Percentiles rank a stretch among this genome's conserved stretches.
Evolutionary conservation across 2,888 invertebrate genomes (phyloP).

Genomic region (Andrena flavipes): DNA sequence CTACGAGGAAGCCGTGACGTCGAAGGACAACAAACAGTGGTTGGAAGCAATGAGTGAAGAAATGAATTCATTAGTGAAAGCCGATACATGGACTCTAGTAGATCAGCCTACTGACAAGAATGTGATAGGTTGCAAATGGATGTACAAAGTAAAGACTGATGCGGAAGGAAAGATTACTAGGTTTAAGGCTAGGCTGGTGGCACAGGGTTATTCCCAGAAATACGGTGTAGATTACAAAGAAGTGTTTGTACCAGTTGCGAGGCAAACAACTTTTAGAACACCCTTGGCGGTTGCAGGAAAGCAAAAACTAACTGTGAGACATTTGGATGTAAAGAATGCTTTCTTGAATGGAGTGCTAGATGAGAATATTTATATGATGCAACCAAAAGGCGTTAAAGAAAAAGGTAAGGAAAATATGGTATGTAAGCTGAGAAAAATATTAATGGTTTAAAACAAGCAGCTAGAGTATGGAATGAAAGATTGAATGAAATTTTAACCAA

Average conservation of each 20-base stretch:
- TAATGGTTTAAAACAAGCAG: background rate
- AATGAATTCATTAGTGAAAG: background rate
- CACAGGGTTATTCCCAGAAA: background rate
- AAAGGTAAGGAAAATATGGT: background rate
- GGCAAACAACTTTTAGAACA: conserved; percentile 6
- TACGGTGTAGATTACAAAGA: background rate
- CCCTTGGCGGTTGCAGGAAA: conserved; percentile 1
- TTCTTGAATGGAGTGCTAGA: conserved; percentile 22
- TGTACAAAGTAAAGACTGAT: background rate
- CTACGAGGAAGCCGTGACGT: background rate
- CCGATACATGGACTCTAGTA: conserved; percentile 4
- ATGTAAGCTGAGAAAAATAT: background rate
- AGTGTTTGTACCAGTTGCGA: background rate
- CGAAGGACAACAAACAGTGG: no score
- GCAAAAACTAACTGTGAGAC: background rate
- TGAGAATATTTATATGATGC: conserved; percentile 3
- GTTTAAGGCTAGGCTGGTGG: background rate
- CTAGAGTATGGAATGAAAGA: background rate
- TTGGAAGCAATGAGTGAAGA: background rate
- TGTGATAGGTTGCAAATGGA: background rate
- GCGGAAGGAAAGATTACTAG: background rate
- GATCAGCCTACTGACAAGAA: background rate
- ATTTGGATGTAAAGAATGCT: conserved; percentile 8
- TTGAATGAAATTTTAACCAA: background rate
- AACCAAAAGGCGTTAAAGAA: background rate